These are phyloP conservation scores for Craseonycteris thonglongyai DNA, from an alignment of 2,113 vertebrate species.

Conservation along the genomic window DNA sequence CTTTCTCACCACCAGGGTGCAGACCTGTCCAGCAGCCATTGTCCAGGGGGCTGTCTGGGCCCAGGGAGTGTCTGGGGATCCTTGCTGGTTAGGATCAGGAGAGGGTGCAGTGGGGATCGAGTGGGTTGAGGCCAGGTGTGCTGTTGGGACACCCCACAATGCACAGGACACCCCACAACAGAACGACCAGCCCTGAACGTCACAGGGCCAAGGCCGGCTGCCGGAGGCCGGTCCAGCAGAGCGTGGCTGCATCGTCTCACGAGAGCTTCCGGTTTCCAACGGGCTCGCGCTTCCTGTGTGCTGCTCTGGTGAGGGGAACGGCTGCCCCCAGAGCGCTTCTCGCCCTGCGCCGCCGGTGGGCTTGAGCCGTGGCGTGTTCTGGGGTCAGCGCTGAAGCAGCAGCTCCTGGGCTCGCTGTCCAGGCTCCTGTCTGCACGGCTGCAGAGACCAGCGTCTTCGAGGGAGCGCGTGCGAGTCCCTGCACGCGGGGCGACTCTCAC, in stretches of 20 bases:
- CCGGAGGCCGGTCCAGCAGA: background rate
- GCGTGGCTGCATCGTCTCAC: rapidly evolving
- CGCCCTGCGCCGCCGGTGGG: too few species aligned
- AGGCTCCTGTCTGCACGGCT: too few species aligned
- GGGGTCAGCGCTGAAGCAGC: too few species aligned
- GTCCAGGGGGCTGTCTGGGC: background rate
- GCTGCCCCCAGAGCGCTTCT: too few species aligned
- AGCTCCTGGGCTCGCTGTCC: too few species aligned
- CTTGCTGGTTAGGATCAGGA: background rate
- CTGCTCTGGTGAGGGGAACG: too few species aligned
- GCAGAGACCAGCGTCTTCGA: too few species aligned
- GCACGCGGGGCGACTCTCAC: too few species aligned
- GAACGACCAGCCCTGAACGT: rapidly evolving
- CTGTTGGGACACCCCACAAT: rapidly evolving
- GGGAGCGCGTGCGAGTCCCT: too few species aligned
- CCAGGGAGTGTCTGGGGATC: background rate
- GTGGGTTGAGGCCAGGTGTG: background rate
- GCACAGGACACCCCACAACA: background rate
- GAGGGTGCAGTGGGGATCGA: background rate
- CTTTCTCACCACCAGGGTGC: too few species aligned
- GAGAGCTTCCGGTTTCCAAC: background rate
- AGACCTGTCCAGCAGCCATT: background rate
- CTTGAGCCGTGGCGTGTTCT: too few species aligned
- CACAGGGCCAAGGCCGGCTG: background rate
- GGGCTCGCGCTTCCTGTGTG: too few species aligned